Percentiles rank a stretch among this genome's conserved stretches.
phyloP scores from a whole-genome alignment of 2,113 vertebrate species.

The Sula dactylatra region DNA sequence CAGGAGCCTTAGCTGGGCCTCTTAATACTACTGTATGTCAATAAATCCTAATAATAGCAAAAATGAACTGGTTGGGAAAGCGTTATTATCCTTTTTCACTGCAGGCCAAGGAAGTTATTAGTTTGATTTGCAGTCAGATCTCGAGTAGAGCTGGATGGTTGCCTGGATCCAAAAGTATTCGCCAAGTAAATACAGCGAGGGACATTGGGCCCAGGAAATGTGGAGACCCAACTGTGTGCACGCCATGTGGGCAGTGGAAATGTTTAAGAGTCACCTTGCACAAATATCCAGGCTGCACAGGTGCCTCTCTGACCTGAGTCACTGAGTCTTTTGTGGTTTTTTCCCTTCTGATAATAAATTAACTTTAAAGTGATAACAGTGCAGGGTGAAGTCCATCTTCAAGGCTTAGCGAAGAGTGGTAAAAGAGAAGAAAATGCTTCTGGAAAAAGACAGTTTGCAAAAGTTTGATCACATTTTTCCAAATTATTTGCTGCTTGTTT shows the following conservation, averaged over 20 bases:
- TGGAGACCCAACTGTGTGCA: background rate
- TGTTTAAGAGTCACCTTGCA: background rate
- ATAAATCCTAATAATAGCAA: conserved; percentile 3
- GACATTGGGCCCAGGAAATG: background rate
- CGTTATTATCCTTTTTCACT: background rate
- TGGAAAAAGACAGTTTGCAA: background rate
- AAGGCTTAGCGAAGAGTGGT: background rate
- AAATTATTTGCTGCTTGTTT: background rate
- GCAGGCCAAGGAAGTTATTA: background rate
- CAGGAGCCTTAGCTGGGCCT: background rate
- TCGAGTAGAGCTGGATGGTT: background rate
- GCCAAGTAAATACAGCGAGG: background rate
- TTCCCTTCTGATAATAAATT: background rate
- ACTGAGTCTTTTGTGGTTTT: background rate
- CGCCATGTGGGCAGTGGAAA: background rate
- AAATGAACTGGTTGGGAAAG: background rate
- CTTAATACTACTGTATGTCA: background rate
- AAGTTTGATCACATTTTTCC: background rate
- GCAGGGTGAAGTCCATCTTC: background rate
- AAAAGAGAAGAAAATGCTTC: background rate
- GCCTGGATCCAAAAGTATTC: background rate
- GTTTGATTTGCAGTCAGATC: background rate
- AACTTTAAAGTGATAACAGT: background rate
- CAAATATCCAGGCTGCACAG: background rate
- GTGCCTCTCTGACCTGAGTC: background rate